phyloP scores from a whole-genome alignment of 1,140 invertebrate genomes.

The Dendroctonus ponderosae region DNA sequence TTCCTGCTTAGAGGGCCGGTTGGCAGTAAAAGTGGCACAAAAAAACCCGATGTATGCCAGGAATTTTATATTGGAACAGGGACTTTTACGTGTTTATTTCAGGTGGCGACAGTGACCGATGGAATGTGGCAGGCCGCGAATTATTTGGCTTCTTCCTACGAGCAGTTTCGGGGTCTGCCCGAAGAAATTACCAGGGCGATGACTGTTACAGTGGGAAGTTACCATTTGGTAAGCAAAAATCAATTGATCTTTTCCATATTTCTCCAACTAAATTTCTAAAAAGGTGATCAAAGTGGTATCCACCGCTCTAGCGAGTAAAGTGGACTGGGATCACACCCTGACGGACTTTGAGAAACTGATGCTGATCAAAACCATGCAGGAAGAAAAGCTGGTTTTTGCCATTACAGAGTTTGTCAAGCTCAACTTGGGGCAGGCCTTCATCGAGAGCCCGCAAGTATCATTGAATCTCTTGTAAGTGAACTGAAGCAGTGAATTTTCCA shows the following conservation, averaged over 20 bases:
- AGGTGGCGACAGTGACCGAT: slow-evolving; percentile 51
- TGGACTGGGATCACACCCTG: slow-evolving; percentile 63
- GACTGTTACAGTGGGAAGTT: slow-evolving; percentile 60
- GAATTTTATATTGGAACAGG: neutral
- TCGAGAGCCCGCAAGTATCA: slow-evolving; percentile 71
- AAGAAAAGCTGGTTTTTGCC: slow-evolving; percentile 79
- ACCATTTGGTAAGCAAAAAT: slow-evolving; percentile 53
- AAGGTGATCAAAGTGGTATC: slow-evolving; percentile 58
- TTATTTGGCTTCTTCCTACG: slow-evolving; percentile 59
- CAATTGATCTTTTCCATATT: neutral
- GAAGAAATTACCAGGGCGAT: slow-evolving; percentile 59
- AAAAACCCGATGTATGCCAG: slow-evolving; percentile 27
- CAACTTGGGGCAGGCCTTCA: slow-evolving; percentile 74
- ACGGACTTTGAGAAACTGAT: slow-evolving; percentile 78
- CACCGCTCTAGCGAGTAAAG: slow-evolving; percentile 47
- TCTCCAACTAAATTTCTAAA: neutral
- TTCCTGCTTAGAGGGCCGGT: slow-evolving; percentile 71
- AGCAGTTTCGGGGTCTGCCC: slow-evolving; percentile 55
- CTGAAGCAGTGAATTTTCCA: neutral
- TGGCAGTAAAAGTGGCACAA: slow-evolving; percentile 51
- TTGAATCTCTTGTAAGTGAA: slow-evolving; percentile 65
- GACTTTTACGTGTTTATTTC: neutral
- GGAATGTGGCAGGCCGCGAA: slow-evolving; percentile 62
- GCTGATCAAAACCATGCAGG: slow-evolving; percentile 73
- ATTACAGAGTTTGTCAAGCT: slow-evolving; percentile 75